Evolutionary conservation across 2,888 invertebrate species (phyloP).

Genomic region (Acrobasis suavella): DNA sequence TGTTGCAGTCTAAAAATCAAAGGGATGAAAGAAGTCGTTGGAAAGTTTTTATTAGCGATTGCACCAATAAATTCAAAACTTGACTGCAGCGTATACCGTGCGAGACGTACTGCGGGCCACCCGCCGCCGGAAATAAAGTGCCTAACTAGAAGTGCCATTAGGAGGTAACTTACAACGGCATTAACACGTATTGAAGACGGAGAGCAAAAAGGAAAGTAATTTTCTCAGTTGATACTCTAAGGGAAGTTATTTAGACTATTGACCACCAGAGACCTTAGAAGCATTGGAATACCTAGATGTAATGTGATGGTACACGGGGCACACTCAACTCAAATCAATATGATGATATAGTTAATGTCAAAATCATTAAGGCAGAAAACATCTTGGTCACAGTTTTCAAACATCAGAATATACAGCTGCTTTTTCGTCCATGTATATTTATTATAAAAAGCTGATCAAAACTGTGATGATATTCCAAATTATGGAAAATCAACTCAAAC

Average conservation of each 20-base stretch:
- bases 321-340: too few species aligned
- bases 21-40: neutral
- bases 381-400: too few species aligned
- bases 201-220: neutral
- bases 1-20: neutral
- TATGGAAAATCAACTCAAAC: too few species aligned
- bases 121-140: slow-evolving; percentile 25
- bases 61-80: slow-evolving; percentile 34
- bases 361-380: too few species aligned
- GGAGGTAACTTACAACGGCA: slow-evolving; percentile 19
- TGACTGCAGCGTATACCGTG: slow-evolving; percentile 26
- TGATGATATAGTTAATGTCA: too few species aligned
- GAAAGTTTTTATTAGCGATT: slow-evolving; percentile 27
- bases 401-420: too few species aligned
- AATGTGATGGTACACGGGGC: too few species aligned
- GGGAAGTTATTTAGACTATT: neutral
- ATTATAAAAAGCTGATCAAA: too few species aligned
- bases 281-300: too few species aligned
- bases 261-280: neutral
- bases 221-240: neutral
- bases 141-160: slow-evolving; percentile 29
- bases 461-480: too few species aligned
- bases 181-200: slow-evolving; percentile 18
- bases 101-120: neutral
- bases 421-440: too few species aligned